These are phyloP conservation scores for Zaprionus capensis DNA, from an alignment of 1,140 invertebrate genomes.

Conservation along the genomic window DNA sequence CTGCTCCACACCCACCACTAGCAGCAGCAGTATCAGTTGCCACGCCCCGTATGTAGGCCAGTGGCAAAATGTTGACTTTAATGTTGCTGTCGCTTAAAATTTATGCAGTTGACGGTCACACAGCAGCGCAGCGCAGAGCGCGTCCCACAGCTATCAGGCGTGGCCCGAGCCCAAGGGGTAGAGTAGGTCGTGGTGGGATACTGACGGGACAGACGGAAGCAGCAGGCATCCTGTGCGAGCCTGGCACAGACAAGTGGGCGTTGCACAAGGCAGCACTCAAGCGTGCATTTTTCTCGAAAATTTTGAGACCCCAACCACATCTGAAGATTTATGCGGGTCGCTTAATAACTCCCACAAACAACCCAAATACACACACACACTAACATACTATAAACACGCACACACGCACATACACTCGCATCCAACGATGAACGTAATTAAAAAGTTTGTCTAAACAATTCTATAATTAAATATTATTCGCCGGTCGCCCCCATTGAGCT, in stretches of 20 bases:
- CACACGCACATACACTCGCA: neutral
- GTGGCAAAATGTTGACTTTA: slow-evolving; percentile 80
- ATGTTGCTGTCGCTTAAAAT: slow-evolving; percentile 77
- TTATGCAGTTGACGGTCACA: slow-evolving; percentile 75
- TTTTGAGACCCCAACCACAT: slow-evolving; percentile 34
- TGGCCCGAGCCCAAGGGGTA: neutral
- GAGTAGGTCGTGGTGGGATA: neutral
- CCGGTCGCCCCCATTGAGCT: slow-evolving; percentile 49
- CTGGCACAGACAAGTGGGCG: slow-evolving; percentile 22
- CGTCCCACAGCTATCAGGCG: slow-evolving; percentile 30
- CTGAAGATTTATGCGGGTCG: slow-evolving; percentile 68
- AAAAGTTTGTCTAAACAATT: slow-evolving; percentile 81
- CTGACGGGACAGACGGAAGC: slow-evolving; percentile 1
- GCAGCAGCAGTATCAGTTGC: slow-evolving; percentile 17
- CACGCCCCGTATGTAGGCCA: slow-evolving; percentile 65
- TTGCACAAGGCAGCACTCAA: slow-evolving; percentile 19
- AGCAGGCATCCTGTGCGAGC: slow-evolving; percentile 27
- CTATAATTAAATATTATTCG: slow-evolving; percentile 80
- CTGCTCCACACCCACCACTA: neutral
- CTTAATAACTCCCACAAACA: slow-evolving; percentile 41
- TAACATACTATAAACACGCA: neutral
- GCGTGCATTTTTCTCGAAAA: slow-evolving; percentile 55
- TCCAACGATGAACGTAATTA: slow-evolving; percentile 63
- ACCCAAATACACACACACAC: slow-evolving; percentile 10
- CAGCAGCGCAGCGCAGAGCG: slow-evolving; percentile 6